phyloP scores from a whole-genome alignment of 2,888 invertebrate species.

The Lagria hirta region DNA sequence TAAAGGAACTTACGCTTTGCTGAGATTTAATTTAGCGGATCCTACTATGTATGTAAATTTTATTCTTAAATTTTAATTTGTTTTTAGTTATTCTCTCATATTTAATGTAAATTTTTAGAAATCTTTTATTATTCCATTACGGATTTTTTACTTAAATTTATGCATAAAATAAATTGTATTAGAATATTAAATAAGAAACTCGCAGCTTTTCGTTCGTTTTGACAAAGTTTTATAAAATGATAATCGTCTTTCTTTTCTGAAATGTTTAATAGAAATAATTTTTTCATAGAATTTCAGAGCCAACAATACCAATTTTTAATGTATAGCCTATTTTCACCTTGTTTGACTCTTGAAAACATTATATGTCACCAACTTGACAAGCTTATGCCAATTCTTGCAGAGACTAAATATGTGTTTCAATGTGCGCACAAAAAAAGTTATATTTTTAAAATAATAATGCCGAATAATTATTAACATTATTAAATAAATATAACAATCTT shows the following conservation, averaged over 20 bases:
- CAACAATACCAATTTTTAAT: no score
- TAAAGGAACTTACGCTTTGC: conserved; percentile 41
- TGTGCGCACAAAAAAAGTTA: no score
- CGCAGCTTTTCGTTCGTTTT: conserved; percentile 29
- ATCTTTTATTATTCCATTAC: conserved; percentile 35
- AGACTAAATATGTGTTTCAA: no score
- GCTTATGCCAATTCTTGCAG: no score
- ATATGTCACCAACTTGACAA: no score
- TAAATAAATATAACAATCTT: no score
- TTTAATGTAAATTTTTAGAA: conserved; percentile 37
- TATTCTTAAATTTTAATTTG: conserved; percentile 48
- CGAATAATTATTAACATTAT: no score
- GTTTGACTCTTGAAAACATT: no score
- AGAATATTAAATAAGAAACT: conserved; percentile 34
- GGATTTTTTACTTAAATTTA: conserved; percentile 33
- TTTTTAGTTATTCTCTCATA: conserved; percentile 41
- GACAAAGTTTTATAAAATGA: conserved; percentile 26
- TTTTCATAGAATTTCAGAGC: no score
- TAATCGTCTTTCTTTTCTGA: conserved; percentile 20
- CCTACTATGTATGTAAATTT: conserved; percentile 48
- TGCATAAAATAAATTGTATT: conserved; percentile 36
- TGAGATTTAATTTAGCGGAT: conserved; percentile 42
- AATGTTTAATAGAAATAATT: no score
- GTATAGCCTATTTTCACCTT: no score
- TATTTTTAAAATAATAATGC: no score